Base-by-base conservation (phyloP, 2,888 invertebrate genomes). In the Drosophila mettleri region DNA sequence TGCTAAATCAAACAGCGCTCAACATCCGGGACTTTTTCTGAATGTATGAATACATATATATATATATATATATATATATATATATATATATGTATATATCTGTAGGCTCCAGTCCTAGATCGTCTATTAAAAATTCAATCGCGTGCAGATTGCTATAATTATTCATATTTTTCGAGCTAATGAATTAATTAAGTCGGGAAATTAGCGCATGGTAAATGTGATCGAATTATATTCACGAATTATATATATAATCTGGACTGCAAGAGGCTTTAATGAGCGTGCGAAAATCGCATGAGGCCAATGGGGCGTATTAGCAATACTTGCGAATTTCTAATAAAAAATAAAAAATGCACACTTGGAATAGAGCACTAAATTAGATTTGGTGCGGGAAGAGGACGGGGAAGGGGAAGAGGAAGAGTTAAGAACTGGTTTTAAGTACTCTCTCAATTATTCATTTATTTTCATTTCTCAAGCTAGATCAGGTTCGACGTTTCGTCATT, bases 91-190 rank as follows among this genome's bases (percentile, higher is more conserved):
- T 22, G 34, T 48, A 43, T 18, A 16, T 36, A 36, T 16, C 16
- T 34, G 12, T 31, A 8, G 33, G 52, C 36, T 34, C 52, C 36
- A 33, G 48, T 34, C 59, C 10, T 34, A 36, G 34, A 31, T 51
- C 33, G 16, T 39, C 62, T 52, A 82, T 83, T 74, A 85, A 86
- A 81, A 83, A 86, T 86, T 86, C 79, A 84, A 74, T 84, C 78
- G 74, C 59, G 67, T 84, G 86, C 81, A 72, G 71, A 73, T 76
- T 51, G 48, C 48, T 34, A 16, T 20, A 51, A 52, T 43, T 4
- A 33, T n/a, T 16, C 12, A 9, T 38, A 14, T n/a, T n/a, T 10
- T 41, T 24, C 27, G 29, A 63, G 48, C 64, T 49, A 74, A 79
- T 79, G 68, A 76, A 79, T 81, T 71, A 68, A 84, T 84, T 73